Percentiles rank a stretch among this genome's conserved stretches.
phyloP scores from a whole-genome alignment of 2,113 vertebrate genomes.

The Callionymus lyra region DNA sequence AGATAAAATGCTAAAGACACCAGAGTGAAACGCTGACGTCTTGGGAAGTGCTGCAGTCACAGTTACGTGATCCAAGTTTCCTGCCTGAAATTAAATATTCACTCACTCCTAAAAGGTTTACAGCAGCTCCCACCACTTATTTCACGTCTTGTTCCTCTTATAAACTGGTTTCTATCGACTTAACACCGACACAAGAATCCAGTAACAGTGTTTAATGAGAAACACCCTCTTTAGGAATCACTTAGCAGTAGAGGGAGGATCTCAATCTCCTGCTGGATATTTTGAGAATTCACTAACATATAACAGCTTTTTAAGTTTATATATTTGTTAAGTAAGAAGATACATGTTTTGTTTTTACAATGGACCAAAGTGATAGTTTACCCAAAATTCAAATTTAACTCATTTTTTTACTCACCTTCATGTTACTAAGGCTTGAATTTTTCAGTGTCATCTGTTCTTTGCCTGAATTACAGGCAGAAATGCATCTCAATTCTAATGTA shows the following conservation, averaged over 20 bases:
- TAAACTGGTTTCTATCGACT: conserved; percentile 47
- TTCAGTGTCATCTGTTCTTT: too few species aligned
- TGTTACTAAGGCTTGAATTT: too few species aligned
- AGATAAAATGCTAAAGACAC: conserved; percentile 1
- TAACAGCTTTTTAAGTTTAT: too few species aligned
- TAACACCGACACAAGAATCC: conserved; percentile 37
- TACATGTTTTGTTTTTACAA: too few species aligned
- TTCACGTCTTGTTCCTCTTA: conserved; percentile 26
- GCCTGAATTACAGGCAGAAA: too few species aligned
- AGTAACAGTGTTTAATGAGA: conserved; percentile 38
- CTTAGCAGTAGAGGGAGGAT: conserved; percentile 5
- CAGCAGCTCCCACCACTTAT: conserved; percentile 24
- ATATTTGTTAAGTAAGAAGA: too few species aligned
- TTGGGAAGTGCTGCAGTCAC: conserved; percentile 2
- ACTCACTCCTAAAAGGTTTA: conserved; percentile 13
- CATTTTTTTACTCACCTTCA: too few species aligned
- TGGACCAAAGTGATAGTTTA: too few species aligned
- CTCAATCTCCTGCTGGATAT: too few species aligned
- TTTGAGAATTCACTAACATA: too few species aligned
- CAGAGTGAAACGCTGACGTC: neutral
- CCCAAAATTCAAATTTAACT: too few species aligned
- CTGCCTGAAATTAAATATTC: conserved; percentile 41
- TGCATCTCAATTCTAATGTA: too few species aligned
- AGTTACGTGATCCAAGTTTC: conserved; percentile 15
- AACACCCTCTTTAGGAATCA: conserved; percentile 35